Conservation (phyloP, 2,113 vertebrate species). For the Corythaixoides concolor region DNA sequence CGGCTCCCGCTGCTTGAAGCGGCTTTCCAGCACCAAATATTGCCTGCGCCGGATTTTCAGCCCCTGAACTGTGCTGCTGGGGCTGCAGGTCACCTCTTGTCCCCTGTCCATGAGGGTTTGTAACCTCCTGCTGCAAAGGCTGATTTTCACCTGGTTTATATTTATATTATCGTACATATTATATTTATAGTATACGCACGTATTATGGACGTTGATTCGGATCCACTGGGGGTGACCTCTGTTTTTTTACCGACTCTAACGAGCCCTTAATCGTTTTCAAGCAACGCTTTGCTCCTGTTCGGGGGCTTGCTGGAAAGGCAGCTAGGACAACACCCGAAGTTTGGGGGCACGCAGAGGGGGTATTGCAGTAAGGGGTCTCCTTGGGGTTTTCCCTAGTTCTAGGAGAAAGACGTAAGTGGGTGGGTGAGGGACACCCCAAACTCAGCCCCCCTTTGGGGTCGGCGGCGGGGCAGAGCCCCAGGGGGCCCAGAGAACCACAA, state of each 20-base stretch:
- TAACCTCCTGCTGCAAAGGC: not conserved
- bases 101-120: not conserved
- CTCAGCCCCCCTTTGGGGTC: not conserved
- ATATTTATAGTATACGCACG: accelerated
- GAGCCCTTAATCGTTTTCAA: not conserved
- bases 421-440: not conserved
- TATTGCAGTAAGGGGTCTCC: not conserved
- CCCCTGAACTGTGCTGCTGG: not conserved
- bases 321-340: not conserved
- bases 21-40: not conserved
- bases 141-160: not conserved
- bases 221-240: not conserved
- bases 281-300: not conserved
- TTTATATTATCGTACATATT: not conserved
- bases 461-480: accelerated
- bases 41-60: not conserved
- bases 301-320: not conserved
- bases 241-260: not conserved
- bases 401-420: not conserved
- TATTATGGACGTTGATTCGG: accelerated
- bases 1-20: not conserved
- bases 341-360: not conserved
- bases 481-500: accelerated
- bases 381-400: not conserved
- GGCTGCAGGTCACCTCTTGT: not conserved